phyloP scores from a whole-genome alignment of 2,888 invertebrate species.

The Nemapogon koenigi region DNA sequence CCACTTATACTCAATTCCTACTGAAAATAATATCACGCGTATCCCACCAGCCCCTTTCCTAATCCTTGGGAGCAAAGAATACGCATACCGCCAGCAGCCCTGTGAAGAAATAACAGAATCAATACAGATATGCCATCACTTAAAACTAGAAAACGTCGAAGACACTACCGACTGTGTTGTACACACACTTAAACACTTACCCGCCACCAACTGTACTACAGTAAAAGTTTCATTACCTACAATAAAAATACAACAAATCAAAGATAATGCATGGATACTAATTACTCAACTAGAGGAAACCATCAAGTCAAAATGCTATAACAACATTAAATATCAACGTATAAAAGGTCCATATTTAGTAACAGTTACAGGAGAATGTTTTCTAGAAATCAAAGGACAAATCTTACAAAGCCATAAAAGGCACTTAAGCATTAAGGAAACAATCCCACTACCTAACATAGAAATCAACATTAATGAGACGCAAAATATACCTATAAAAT shows the following conservation, averaged over 20 bases:
- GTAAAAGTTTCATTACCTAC: not conserved
- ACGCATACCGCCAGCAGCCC: not conserved
- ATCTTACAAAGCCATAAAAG: conserved; percentile 1
- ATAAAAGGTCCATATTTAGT: conserved; percentile 3
- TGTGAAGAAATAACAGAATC: not conserved
- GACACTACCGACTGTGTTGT: not conserved
- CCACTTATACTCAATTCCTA: conserved; percentile 3
- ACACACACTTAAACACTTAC: not conserved
- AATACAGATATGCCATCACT: not conserved
- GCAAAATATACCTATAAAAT: not conserved
- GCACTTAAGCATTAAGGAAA: not conserved
- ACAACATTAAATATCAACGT: not conserved
- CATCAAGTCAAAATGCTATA: not conserved
- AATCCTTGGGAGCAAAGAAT: not conserved
- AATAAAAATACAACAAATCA: not conserved
- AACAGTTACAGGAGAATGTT: not conserved
- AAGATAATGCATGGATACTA: conserved; percentile 6
- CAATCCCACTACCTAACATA: not conserved
- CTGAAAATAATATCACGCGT: not conserved
- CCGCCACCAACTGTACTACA: not conserved
- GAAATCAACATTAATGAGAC: not conserved
- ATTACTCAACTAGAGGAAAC: not conserved
- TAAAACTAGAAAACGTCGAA: conserved; percentile 1
- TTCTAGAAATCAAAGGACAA: not conserved
- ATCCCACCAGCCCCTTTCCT: conserved; percentile 4